These are phyloP conservation scores for Xenus cinereus DNA, from an alignment of 2,113 vertebrate species.

Conservation along the genomic window DNA sequence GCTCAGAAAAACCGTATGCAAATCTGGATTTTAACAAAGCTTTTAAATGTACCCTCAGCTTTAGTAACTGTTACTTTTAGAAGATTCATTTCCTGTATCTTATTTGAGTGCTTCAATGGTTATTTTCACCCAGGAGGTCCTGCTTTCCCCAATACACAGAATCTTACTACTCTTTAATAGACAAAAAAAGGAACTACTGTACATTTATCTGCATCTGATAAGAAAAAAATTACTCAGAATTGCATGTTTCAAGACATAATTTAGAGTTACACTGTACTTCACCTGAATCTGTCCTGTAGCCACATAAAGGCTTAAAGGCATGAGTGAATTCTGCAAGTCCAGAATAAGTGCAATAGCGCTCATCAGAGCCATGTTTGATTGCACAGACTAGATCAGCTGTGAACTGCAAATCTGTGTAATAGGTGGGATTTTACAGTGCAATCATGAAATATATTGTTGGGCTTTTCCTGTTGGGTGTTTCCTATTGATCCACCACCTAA, in stretches of 20 bases:
- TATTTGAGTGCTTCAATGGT: neutral
- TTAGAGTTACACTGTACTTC: neutral
- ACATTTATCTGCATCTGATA: neutral
- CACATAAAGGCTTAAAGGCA: neutral
- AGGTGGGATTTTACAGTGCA: neutral
- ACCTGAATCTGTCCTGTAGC: neutral
- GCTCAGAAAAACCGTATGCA: neutral
- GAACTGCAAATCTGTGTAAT: neutral
- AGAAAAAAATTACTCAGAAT: neutral
- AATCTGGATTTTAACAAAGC: neutral
- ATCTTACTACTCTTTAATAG: neutral
- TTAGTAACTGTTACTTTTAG: neutral
- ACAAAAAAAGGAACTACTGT: neutral
- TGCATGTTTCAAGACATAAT: too few species aligned
- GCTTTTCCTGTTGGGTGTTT: neutral
- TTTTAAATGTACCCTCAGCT: neutral
- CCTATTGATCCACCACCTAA: neutral
- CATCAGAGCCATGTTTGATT: neutral
- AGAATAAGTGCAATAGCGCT: neutral
- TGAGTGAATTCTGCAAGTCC: neutral
- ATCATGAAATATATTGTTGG: neutral
- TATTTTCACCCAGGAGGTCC: neutral
- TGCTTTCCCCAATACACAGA: neutral
- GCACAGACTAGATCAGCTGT: neutral
- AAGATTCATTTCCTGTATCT: neutral